Percentiles rank a stretch among this genome's conserved stretches.
Evolutionary conservation across 2,113 vertebrate genomes (phyloP).

Genomic region (Alouatta palliata): DNA sequence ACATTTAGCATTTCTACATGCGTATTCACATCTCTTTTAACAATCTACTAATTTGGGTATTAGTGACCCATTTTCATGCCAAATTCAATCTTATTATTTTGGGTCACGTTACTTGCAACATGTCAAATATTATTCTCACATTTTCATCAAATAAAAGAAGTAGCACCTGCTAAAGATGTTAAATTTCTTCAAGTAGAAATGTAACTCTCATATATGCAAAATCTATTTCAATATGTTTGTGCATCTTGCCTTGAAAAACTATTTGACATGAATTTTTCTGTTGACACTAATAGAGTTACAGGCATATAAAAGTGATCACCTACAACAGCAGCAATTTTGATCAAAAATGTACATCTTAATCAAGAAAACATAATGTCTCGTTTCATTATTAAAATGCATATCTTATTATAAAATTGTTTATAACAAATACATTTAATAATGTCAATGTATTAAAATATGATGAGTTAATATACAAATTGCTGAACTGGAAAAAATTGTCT

Average conservation of each 20-base stretch:
- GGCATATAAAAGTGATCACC: background rate
- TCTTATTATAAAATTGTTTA: background rate
- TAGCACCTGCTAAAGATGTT: slow-evolving; percentile 32
- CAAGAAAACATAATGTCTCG: background rate
- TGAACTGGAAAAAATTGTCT: background rate
- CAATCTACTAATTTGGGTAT: slow-evolving; percentile 53
- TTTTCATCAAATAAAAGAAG: slow-evolving; percentile 43
- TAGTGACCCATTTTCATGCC: slow-evolving; percentile 36
- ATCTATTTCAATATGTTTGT: slow-evolving; percentile 1
- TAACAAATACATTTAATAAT: background rate
- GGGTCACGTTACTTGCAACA: background rate
- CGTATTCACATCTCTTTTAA: slow-evolving; percentile 48
- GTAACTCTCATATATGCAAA: slow-evolving; percentile 45
- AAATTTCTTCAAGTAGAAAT: slow-evolving; percentile 27
- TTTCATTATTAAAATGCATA: background rate
- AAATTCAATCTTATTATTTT: slow-evolving; percentile 9
- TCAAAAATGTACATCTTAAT: background rate
- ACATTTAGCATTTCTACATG: slow-evolving; percentile 29
- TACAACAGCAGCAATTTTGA: background rate
- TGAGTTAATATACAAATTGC: background rate
- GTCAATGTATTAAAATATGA: background rate
- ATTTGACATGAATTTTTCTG: slow-evolving; percentile 28
- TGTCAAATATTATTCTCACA: slow-evolving; percentile 54
- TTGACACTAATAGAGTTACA: background rate
- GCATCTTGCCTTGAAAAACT: slow-evolving; percentile 25